Conservation (phyloP, 2,113 vertebrate genomes). For the Paradoxurus hermaphroditus region DNA sequence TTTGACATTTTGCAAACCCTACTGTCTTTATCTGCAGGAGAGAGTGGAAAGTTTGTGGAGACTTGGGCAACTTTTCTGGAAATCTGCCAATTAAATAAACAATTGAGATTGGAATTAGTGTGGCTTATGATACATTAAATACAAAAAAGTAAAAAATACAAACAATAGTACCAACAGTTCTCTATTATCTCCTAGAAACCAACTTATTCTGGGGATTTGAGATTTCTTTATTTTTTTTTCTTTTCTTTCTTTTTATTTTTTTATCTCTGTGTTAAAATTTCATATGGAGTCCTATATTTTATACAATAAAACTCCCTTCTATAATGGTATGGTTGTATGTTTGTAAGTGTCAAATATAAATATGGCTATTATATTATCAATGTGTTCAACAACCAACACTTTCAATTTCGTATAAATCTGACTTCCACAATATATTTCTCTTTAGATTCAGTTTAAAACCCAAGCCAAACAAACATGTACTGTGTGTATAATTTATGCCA, state of each 20-base stretch:
- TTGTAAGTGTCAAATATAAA: background rate
- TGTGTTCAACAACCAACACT: background rate
- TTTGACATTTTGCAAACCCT: constrained; percentile 64
- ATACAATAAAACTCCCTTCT: background rate
- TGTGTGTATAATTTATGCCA: background rate
- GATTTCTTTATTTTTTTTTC: background rate
- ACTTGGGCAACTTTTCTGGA: constrained; percentile 29
- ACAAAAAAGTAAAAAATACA: background rate
- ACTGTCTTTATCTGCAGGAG: constrained; percentile 33
- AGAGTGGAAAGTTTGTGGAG: constrained; percentile 44
- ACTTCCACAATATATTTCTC: background rate
- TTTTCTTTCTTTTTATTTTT: background rate
- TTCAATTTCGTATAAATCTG: background rate
- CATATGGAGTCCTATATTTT: background rate
- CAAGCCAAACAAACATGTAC: background rate
- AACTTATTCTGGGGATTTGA: background rate
- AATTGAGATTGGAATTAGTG: background rate
- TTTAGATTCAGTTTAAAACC: background rate
- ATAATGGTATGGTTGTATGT: background rate
- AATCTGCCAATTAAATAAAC: constrained; percentile 56
- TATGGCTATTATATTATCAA: background rate
- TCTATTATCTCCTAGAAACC: background rate
- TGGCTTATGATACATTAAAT: background rate
- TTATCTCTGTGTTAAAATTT: background rate
- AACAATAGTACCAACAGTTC: background rate